A percentile compares a stretch with the other conserved stretches of the same genome.
phyloP scores from a whole-genome alignment of 2,888 invertebrate species.

The Scotopteryx bipunctaria region DNA sequence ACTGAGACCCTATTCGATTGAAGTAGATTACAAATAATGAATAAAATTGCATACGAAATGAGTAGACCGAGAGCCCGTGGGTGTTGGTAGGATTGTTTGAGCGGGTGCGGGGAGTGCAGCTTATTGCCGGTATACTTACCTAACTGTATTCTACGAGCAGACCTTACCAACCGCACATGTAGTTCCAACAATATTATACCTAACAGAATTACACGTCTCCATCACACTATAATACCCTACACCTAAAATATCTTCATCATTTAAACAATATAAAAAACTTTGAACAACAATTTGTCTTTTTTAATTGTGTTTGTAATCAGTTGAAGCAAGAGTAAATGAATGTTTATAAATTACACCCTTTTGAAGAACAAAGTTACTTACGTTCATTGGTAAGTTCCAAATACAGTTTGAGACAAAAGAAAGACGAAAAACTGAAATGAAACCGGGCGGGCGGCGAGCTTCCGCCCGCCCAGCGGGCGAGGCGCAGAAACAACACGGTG shows the following conservation, averaged over 20 bases:
- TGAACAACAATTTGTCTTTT: no score
- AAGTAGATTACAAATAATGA: constrained; percentile 83
- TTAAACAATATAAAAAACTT: no score
- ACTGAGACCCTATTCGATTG: constrained; percentile 79
- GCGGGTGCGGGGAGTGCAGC: constrained; percentile 50
- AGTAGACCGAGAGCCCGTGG: constrained; percentile 73
- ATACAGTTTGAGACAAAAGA: constrained; percentile 80
- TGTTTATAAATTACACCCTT: no score
- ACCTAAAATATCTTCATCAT: no score
- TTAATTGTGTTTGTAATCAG: no score
- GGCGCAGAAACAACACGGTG: constrained; percentile 62
- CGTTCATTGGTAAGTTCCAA: constrained; percentile 63
- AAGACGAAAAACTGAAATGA: constrained; percentile 80
- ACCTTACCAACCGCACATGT: constrained; percentile 39
- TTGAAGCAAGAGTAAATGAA: no score
- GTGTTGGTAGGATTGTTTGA: constrained; percentile 68
- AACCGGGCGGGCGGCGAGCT: constrained; percentile 70
- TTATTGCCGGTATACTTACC: constrained; percentile 74
- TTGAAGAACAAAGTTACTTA: no score
- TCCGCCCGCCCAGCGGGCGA: constrained; percentile 61
- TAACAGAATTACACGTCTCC: no score
- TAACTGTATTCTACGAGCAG: constrained; percentile 49
- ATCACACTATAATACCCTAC: no score
- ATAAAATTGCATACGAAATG: constrained; percentile 83
- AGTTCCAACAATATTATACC: no score